These are phyloP conservation scores for Podilymbus podiceps DNA, from an alignment of 2,113 vertebrate genomes.

Conservation along the genomic window DNA sequence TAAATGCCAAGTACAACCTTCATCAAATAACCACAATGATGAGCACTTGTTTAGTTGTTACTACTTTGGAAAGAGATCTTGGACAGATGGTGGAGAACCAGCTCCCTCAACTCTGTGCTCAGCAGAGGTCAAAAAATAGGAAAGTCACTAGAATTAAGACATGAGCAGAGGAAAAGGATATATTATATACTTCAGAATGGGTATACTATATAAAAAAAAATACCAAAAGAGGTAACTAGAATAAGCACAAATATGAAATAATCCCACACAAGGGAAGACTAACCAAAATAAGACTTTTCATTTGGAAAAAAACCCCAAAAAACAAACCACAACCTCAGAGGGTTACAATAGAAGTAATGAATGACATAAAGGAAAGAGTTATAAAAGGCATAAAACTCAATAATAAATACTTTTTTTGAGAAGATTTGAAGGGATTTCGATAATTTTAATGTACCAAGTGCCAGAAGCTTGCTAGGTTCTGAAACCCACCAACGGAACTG, in stretches of 20 bases:
- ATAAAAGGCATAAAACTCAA: not conserved
- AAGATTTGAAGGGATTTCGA: not conserved
- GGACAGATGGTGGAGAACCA: not conserved
- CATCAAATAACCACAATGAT: not conserved
- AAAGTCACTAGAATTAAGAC: not conserved
- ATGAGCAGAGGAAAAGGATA: not conserved
- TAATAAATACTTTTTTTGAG: not conserved
- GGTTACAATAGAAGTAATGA: not conserved
- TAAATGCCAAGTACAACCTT: not conserved
- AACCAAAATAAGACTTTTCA: not conserved
- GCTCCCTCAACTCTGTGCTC: not conserved
- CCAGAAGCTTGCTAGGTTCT: not conserved
- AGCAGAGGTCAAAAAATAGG: not conserved
- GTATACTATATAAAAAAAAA: not conserved
- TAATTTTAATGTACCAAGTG: not conserved
- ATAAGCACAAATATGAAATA: not conserved
- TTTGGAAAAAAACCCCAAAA: not conserved
- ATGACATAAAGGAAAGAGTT: not conserved
- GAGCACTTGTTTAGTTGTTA: not conserved
- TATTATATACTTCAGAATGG: not conserved
- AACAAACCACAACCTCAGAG: not conserved
- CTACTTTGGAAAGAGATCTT: not conserved
- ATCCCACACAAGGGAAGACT: not conserved
- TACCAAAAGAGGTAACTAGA: not conserved
- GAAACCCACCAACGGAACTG: not conserved